Evolutionary conservation across 2,888 invertebrate genomes (phyloP).

Genomic region (Drosophila vallismaia): DNA sequence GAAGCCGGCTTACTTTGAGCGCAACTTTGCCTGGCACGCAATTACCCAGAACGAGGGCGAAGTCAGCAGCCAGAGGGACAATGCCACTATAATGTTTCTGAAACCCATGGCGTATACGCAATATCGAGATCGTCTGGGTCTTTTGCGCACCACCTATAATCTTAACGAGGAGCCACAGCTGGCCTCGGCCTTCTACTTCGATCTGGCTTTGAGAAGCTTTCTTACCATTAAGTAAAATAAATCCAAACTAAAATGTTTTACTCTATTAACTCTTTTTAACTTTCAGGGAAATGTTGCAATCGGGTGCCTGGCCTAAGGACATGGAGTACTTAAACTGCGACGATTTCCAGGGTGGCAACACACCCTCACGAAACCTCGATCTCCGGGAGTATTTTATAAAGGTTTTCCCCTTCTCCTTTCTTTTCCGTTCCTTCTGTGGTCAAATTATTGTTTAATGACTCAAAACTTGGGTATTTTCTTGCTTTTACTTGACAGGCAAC

Average conservation of each 20-base stretch:
- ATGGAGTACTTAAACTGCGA: constrained; percentile 91
- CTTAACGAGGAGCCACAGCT: constrained; percentile 89
- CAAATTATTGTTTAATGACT: constrained; percentile 51
- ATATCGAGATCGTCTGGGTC: constrained; percentile 89
- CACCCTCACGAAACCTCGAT: constrained; percentile 89
- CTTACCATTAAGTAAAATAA: constrained; percentile 87
- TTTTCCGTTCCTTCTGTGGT: neutral
- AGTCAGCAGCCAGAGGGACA: constrained; percentile 89
- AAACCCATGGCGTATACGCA: constrained; percentile 89
- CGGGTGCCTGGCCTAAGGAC: constrained; percentile 90
- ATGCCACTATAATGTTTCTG: constrained; percentile 90
- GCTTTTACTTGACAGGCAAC: constrained; percentile 83
- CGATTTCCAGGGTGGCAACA: constrained; percentile 90
- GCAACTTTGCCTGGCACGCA: constrained; percentile 95
- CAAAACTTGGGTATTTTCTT: constrained; percentile 4
- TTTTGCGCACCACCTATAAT: constrained; percentile 89
- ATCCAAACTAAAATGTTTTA: no score
- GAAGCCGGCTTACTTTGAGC: constrained; percentile 90
- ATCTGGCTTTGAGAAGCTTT: constrained; percentile 90
- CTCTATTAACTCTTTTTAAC: neutral
- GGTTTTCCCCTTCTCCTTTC: constrained; percentile 81
- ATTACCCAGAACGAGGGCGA: constrained; percentile 91
- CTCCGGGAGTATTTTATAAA: constrained; percentile 88
- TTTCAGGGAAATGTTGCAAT: constrained; percentile 87
- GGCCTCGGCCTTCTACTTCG: constrained; percentile 94